Evolutionary conservation across 2,888 invertebrate genomes (phyloP).

Genomic region (Drosophila pegasa): DNA sequence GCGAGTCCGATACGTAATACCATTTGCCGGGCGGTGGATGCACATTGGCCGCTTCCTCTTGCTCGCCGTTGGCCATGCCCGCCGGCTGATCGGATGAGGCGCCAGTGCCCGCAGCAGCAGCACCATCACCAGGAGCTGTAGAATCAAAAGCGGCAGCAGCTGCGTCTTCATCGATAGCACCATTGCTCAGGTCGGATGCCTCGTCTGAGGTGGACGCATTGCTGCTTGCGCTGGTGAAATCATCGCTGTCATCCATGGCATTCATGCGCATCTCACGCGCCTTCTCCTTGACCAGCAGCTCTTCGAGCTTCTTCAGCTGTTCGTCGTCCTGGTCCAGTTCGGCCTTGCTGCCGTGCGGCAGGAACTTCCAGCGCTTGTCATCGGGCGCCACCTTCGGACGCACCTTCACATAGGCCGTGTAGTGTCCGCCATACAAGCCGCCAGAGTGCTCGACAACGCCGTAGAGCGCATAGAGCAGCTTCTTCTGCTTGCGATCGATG

Average conservation of each 20-base stretch:
- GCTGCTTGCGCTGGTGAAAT: slow-evolving; percentile 87
- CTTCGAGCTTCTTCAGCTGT: slow-evolving; percentile 84
- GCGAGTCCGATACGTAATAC: slow-evolving; percentile 97
- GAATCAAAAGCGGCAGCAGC: neutral
- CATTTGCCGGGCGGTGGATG: slow-evolving; percentile 90
- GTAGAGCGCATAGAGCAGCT: slow-evolving; percentile 94
- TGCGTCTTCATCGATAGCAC: slow-evolving; percentile 17
- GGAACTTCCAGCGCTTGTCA: slow-evolving; percentile 90
- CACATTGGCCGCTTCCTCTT: slow-evolving; percentile 74
- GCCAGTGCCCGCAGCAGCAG: neutral
- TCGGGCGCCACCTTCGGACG: slow-evolving; percentile 87
- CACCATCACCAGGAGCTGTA: neutral
- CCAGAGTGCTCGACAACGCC: slow-evolving; percentile 98
- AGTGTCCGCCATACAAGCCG: slow-evolving; percentile 92
- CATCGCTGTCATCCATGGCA: slow-evolving; percentile 85
- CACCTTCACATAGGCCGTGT: slow-evolving; percentile 97
- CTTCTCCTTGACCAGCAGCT: slow-evolving; percentile 82
- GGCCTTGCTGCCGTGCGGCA: slow-evolving; percentile 87
- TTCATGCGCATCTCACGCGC: slow-evolving; percentile 83
- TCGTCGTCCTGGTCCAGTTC: slow-evolving; percentile 86
- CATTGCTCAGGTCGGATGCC: slow-evolving; percentile 33
- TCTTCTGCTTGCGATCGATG: slow-evolving; percentile 87
- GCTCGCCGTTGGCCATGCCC: slow-evolving; percentile 70
- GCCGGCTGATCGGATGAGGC: neutral
- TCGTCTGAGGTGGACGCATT: slow-evolving; percentile 63